A percentile compares a stretch with the other conserved stretches of the same genome.
phyloP scores from a whole-genome alignment of 2,797 vertebrate species.

The Amblyopsis hoosieri region DNA sequence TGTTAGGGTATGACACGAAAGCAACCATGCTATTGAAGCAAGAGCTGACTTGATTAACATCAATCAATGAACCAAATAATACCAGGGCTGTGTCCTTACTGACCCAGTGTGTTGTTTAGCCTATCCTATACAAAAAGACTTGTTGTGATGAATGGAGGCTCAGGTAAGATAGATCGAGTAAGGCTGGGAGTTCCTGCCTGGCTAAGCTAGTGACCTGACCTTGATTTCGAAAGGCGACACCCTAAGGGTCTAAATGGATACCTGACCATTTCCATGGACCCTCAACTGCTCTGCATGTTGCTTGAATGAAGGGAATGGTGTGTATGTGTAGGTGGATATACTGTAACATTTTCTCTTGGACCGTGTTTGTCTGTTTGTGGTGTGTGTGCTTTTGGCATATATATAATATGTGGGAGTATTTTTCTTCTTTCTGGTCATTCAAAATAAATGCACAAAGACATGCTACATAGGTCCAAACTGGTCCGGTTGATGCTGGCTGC shows the following conservation, averaged over 20 bases:
- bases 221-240: conserved; percentile 35
- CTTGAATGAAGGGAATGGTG: neutral
- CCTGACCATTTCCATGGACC: conserved; percentile 22
- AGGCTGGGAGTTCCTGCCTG: conserved; percentile 6
- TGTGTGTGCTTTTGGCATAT: conserved; percentile 23
- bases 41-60: conserved; percentile 5
- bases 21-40: too few relatives aligned
- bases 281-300: too few relatives aligned
- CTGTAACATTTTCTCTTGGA: too few relatives aligned
- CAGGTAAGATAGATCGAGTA: conserved; percentile 14
- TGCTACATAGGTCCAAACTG: too few relatives aligned
- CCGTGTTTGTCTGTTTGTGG: conserved; percentile 27
- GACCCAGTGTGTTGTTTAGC: conserved; percentile 23
- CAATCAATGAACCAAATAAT: conserved; percentile 17
- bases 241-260: conserved; percentile 30
- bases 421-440: conserved; percentile 5
- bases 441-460: conserved; percentile 15
- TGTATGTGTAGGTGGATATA: conserved; percentile 28
- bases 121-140: conserved; percentile 40
- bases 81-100: neutral
- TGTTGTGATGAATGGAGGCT: conserved; percentile 38
- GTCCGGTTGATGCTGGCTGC: too few relatives aligned
- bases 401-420: conserved; percentile 24
- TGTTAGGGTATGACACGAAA: too few relatives aligned
- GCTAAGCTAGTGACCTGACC: conserved; percentile 43